These are phyloP conservation scores for Zaprionus ghesquierei DNA, from an alignment of 1,140 invertebrate genomes.

Conservation along the genomic window DNA sequence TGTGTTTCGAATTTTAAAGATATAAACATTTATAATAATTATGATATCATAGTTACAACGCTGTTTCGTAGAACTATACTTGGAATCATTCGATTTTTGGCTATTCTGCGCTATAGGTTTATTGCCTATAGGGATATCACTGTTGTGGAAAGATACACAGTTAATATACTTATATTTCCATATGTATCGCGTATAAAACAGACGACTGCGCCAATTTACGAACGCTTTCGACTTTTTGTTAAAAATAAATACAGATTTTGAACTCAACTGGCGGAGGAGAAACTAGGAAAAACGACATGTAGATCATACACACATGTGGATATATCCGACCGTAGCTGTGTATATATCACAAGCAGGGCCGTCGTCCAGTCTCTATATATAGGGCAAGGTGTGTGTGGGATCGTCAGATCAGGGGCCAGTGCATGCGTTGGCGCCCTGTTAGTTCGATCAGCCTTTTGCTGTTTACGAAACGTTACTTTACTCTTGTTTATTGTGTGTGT, in stretches of 20 bases:
- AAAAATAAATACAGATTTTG: slow-evolving; percentile 76
- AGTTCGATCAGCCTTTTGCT: slow-evolving; percentile 68
- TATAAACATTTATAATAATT: neutral
- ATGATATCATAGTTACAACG: neutral
- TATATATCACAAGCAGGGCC: slow-evolving; percentile 30
- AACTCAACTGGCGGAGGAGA: slow-evolving; percentile 29
- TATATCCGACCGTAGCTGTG: slow-evolving; percentile 22
- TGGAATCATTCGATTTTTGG: neutral
- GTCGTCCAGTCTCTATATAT: slow-evolving; percentile 38
- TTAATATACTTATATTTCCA: slow-evolving; percentile 20
- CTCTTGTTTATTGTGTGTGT: neutral
- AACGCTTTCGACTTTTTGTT: slow-evolving; percentile 61
- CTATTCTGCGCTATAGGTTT: too few relatives aligned
- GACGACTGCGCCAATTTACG: slow-evolving; percentile 68
- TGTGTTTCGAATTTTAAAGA: neutral
- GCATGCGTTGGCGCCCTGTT: slow-evolving; percentile 31
- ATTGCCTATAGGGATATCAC: neutral
- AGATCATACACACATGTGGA: slow-evolving; percentile 2
- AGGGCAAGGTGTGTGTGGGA: slow-evolving; percentile 42
- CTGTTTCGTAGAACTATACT: neutral
- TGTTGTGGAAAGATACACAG: neutral
- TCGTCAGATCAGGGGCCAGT: neutral
- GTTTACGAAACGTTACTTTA: slow-evolving; percentile 51
- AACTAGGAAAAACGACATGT: slow-evolving; percentile 36
- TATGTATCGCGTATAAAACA: slow-evolving; percentile 48